Base-by-base conservation (phyloP, 2,797 vertebrate genomes). In the Tiaroga cobitis region DNA sequence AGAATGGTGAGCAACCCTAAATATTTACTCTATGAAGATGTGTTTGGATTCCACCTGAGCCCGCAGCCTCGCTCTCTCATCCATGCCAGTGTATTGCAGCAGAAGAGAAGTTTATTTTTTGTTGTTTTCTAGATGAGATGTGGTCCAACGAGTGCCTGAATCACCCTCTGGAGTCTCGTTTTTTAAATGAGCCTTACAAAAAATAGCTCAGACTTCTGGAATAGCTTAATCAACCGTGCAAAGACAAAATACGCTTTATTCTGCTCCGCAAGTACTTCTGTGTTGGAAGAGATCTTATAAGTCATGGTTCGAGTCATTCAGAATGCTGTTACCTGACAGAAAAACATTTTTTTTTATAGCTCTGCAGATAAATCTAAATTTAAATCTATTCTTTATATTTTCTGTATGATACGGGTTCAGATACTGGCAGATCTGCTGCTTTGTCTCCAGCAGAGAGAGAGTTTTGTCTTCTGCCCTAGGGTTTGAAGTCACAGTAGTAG, bases 1-100 rank as follows among this genome's bases (percentile, higher is more conserved):
- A 89, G 88, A 75, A 92, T 92, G 89, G 89, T 90, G 89, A 89
- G 89, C 68, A 68, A 26, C 67, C 80, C 81, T 87, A 86, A 90
- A 90, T 90, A 88, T 92, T 91, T 89, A 90, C 87, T 83, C 76
- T 77, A 82, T 81, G 76, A 83, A 86, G 78, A 80, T 88, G 82
- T 84, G 82, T 90, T 90, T 80, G 69, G 76, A 87, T 87, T 84
- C 79, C 76, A 88, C 78, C 86, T 83, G 83, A 89, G 84, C 72
- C 37, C 80, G 74, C 41, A 80, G 72, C 67, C 68, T 86, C 70
- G 2, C 3, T 49, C 56, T 56, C 74, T 72, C 41, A 65, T 82
- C 51, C 76, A 56, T 49, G 78, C 72, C 87, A 85, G 43, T 72
- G 73, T 80, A 76, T 72, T 77, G 59, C 49, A 39, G 16, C 77